phyloP scores from a whole-genome alignment of 2,113 vertebrate genomes.

The Thalassarche chlororhynchos region DNA sequence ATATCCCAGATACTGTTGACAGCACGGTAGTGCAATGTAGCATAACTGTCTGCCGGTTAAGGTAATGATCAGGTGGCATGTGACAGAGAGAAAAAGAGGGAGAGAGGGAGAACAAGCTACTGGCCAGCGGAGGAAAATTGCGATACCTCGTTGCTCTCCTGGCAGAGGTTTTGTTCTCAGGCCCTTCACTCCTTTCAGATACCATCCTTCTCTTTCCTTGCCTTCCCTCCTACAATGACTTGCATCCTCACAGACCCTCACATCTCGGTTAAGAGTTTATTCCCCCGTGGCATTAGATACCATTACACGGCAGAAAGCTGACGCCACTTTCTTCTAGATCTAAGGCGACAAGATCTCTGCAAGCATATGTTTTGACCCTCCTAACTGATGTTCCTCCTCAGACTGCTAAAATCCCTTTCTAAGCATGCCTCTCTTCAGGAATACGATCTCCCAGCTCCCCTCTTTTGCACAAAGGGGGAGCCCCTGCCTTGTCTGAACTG shows the following conservation, averaged over 20 bases:
- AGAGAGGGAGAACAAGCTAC: neutral
- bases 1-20: slow-evolving; percentile 25
- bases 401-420: neutral
- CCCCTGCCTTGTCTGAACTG: neutral
- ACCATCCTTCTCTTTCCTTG: neutral
- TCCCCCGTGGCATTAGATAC: neutral
- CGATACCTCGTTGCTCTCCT: neutral
- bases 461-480: neutral
- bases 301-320: neutral
- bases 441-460: neutral
- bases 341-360: neutral
- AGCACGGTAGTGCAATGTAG: slow-evolving; percentile 31
- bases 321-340: neutral
- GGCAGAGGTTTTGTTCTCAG: slow-evolving; percentile 28
- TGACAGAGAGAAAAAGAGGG: neutral
- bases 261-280: neutral
- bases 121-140: neutral
- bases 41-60: slow-evolving; percentile 40
- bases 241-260: neutral
- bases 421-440: neutral
- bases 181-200: neutral
- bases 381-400: neutral
- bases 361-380: neutral
- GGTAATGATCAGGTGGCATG: slow-evolving; percentile 21
- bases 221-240: neutral